Conservation (phyloP, 2,113 vertebrate species). For the Toxotes chatareus region DNA sequence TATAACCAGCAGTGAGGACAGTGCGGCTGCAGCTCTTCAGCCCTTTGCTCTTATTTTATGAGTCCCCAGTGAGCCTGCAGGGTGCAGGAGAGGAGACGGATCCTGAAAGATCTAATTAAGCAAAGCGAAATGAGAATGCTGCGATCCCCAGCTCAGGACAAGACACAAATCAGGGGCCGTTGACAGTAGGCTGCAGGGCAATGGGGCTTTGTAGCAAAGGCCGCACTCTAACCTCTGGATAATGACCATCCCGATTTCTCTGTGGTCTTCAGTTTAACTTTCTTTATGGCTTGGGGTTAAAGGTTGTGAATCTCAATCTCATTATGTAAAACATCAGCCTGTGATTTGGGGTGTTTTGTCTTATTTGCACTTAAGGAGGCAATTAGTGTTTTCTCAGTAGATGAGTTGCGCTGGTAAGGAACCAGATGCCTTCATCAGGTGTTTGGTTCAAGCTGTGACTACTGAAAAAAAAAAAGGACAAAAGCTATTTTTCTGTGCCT, state of each 20-base stretch:
- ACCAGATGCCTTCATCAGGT: constrained; percentile 15
- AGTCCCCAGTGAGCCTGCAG: constrained; percentile 49
- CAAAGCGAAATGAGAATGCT: constrained; percentile 64
- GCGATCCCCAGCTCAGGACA: constrained; percentile 48
- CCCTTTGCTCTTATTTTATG: constrained; percentile 62
- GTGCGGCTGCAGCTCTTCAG: constrained; percentile 25
- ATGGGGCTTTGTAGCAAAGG: constrained; percentile 44
- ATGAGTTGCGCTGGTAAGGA: constrained; percentile 2
- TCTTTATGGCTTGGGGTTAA: constrained; percentile 36
- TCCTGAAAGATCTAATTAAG: constrained; percentile 76
- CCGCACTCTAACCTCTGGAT: constrained; percentile 37
- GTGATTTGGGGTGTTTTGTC: constrained; percentile 33
- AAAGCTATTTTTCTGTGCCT: neutral
- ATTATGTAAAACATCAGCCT: constrained; percentile 54
- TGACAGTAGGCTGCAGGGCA: constrained; percentile 59
- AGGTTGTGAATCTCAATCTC: constrained; percentile 46
- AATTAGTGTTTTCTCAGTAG: constrained; percentile 52
- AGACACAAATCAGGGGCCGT: constrained; percentile 72
- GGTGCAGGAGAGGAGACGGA: constrained; percentile 55
- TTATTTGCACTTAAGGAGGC: constrained; percentile 43
- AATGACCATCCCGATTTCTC: constrained; percentile 39
- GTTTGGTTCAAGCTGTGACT: constrained; percentile 7
- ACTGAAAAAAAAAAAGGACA: neutral
- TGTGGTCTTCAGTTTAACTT: constrained; percentile 41
- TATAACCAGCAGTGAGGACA: constrained; percentile 37